phyloP scores from a whole-genome alignment of 2,888 invertebrate genomes.

The Eurytoma adleriae region DNA sequence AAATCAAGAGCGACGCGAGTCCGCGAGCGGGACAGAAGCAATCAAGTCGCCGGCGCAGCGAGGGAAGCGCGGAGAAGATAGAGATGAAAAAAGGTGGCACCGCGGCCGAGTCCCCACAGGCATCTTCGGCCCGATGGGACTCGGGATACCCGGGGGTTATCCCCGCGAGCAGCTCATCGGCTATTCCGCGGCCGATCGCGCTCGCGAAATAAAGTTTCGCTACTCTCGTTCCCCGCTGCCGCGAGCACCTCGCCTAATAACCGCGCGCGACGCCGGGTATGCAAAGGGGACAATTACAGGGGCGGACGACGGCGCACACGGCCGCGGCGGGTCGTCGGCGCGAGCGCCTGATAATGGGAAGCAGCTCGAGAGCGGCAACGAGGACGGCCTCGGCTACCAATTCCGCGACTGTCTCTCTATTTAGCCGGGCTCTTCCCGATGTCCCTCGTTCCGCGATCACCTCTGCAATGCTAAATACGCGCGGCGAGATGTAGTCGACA shows the following conservation, averaged over 20 bases:
- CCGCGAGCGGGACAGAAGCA: constrained; percentile 13
- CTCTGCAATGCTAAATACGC: constrained; percentile 51
- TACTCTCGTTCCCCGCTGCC: not conserved
- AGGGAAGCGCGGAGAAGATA: not conserved
- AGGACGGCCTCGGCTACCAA: constrained; percentile 43
- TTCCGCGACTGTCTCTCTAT: constrained; percentile 48
- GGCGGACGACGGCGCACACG: too few species aligned
- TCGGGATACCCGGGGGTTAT: not conserved
- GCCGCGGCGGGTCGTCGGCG: too few species aligned
- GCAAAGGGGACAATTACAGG: constrained; percentile 50
- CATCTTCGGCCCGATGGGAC: constrained; percentile 29
- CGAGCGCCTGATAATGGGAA: constrained; percentile 42
- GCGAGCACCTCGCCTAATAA: constrained; percentile 1
- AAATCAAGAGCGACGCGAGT: constrained; percentile 9
- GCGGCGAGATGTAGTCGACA: constrained; percentile 24
- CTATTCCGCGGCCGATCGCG: constrained; percentile 28
- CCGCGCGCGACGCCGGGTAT: not conserved
- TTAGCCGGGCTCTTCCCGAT: constrained; percentile 1
- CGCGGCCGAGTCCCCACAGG: not conserved
- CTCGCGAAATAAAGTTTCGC: constrained; percentile 41
- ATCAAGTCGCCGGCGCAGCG: not conserved
- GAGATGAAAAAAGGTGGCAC: constrained; percentile 1
- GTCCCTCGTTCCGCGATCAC: constrained; percentile 4
- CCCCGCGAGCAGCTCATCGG: constrained; percentile 19
- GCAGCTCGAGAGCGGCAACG: constrained; percentile 19